These are phyloP conservation scores for Selene dorsalis DNA, from an alignment of 2,797 vertebrate species.

Conservation along the genomic window DNA sequence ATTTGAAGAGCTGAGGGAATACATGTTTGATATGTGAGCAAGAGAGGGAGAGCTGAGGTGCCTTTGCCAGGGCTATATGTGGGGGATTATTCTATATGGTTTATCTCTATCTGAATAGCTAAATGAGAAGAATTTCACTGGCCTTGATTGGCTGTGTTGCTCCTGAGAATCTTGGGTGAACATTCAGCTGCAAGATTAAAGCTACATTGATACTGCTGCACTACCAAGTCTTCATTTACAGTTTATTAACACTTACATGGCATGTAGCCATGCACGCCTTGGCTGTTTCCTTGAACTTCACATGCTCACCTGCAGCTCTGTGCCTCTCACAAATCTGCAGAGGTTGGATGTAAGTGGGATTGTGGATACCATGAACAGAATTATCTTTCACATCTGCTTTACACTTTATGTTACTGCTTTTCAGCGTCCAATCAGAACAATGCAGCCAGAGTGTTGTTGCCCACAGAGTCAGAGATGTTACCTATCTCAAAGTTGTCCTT, in stretches of 20 bases:
- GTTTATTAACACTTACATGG: constrained; percentile 44
- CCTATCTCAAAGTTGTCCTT: constrained; percentile 69
- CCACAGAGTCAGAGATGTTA: constrained; percentile 36
- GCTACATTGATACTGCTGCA: constrained; percentile 58
- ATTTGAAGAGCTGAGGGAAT: constrained; percentile 79
- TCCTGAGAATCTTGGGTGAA: constrained; percentile 58
- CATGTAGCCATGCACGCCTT: constrained; percentile 14
- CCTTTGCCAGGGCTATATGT: constrained; percentile 74
- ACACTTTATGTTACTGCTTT: constrained; percentile 37
- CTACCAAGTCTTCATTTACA: constrained; percentile 65
- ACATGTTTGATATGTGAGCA: constrained; percentile 82
- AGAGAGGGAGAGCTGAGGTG: constrained; percentile 69
- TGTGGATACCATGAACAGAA: constrained; percentile 21
- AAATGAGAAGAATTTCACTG: constrained; percentile 52
- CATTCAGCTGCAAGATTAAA: constrained; percentile 65
- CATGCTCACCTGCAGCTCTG: constrained; percentile 51
- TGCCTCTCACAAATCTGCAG: constrained; percentile 44
- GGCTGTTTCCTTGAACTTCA: constrained; percentile 44
- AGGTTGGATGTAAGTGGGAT: constrained; percentile 34
- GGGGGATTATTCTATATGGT: constrained; percentile 78
- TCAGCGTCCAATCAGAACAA: constrained; percentile 42
- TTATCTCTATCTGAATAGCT: constrained; percentile 72
- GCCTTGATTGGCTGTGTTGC: constrained; percentile 56
- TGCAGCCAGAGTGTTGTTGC: constrained; percentile 10
- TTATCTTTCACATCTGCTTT: constrained; percentile 37